Conservation (phyloP, 2,888 invertebrate species). For the Drosophila melanosoma region DNA sequence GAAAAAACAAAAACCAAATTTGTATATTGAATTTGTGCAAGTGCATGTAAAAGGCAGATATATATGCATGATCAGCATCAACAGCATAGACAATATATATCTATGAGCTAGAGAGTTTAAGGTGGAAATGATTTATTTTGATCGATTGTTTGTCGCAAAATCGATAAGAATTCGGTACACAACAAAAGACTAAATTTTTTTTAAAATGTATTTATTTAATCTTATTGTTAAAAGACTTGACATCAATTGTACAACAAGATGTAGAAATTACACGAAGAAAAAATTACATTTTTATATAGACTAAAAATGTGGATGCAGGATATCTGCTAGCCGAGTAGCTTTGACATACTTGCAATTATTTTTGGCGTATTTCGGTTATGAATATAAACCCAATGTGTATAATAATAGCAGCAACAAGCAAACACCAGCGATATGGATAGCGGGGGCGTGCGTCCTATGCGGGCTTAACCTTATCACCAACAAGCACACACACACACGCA, state of each 20-base stretch:
- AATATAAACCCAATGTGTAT: conserved; percentile 62
- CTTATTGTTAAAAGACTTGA: background rate
- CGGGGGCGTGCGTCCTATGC: conserved; percentile 63
- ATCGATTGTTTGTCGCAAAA: background rate
- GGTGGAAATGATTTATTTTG: background rate
- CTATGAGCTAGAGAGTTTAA: background rate
- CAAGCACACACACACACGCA: conserved; percentile 17
- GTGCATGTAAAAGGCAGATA: background rate
- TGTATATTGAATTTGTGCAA: background rate
- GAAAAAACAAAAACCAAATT: background rate
- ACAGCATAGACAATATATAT: background rate
- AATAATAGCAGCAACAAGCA: conserved; percentile 55
- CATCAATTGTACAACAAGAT: background rate
- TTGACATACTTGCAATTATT: background rate
- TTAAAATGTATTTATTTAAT: background rate
- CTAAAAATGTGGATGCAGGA: background rate
- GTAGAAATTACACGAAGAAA: background rate
- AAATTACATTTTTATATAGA: background rate
- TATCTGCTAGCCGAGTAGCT: background rate
- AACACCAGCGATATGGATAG: conserved; percentile 39
- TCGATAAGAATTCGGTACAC: background rate
- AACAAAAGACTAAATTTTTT: background rate
- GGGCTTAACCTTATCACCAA: conserved; percentile 68
- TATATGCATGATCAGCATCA: background rate
- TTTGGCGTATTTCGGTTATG: conserved; percentile 47